Base-by-base conservation (phyloP, 2,113 vertebrate species). In the Oryzias celebensis region DNA sequence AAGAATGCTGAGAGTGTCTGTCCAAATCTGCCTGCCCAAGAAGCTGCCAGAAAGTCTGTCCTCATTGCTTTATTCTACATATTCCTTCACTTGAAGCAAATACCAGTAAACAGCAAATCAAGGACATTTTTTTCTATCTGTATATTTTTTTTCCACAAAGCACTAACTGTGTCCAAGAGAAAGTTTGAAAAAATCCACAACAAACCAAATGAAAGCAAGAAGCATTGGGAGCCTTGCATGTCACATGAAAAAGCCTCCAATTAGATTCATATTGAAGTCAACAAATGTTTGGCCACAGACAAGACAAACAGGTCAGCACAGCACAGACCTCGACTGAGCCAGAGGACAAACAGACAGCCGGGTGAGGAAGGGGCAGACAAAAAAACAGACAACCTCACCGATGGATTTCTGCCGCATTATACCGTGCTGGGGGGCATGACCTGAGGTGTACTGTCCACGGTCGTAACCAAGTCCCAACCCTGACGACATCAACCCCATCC, bases 341-440 rank as follows among this genome's bases (percentile, higher is more conserved):
- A 66, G 74, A 82, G 81, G 77, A 88, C 85, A 73, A 87, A 89
- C 88, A 86, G 75, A 85, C 77, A 83, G 81, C 68, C 45, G 24
- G 69, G 88, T 69, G 62, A 72, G 53, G 84, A 75, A 81, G 47
- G 85, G 80, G 82, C 82, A 81, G 86, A 85, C 84, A 61, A 80
- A 75, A 46, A 77, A 85, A 87, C 85, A 89, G 90, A 92, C 89
- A 89, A 77, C 87, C 94, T 91, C 93, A 97, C 95, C 95, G 66
- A 97, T 95, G 54, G 95, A 97, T 77, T 96, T 96, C 84, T 97
- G 95, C 74, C 95, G 92, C 88, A 89, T 88, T 86, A 97, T 94
- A 84, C 95, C 92, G 78, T 94, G 94, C 67, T 78, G 92, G 18
- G 91, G 89, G 46, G 79, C 92, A 36, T 93, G 92, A 42, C 92